Conservation (phyloP, 2,797 vertebrate species). For the Danio tinwini region DNA sequence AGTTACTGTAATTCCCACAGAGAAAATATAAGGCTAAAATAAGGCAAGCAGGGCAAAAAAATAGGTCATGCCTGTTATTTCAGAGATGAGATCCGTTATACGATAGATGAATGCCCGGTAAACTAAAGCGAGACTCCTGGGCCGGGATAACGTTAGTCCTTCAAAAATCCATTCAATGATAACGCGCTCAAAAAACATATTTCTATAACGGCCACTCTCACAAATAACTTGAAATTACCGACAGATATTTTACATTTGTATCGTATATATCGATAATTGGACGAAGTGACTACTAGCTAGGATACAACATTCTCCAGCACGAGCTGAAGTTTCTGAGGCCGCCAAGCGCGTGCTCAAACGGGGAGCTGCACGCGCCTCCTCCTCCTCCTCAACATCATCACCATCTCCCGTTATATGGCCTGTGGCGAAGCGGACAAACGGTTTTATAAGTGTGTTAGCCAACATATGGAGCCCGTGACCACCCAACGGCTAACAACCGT, state of each 20-base stretch:
- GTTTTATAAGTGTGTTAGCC: background rate
- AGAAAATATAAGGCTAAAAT: background rate
- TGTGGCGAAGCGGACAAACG: background rate
- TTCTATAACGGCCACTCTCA: background rate
- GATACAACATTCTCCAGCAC: background rate
- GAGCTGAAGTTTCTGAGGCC: conserved; percentile 43
- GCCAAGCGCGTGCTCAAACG: conserved; percentile 38
- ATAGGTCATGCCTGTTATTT: conserved; percentile 26
- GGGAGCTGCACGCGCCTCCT: conserved; percentile 45
- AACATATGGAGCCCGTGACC: background rate
- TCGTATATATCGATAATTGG: background rate
- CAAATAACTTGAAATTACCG: background rate
- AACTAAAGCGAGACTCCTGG: conserved; percentile 20
- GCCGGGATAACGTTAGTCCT: conserved; percentile 3
- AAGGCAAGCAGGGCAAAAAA: conserved; percentile 17
- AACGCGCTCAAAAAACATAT: background rate
- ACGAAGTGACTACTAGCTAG: background rate
- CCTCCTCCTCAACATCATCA: conserved; percentile 35
- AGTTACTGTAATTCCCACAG: conserved; percentile 13
- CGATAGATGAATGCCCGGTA: background rate
- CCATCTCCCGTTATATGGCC: conserved; percentile 22
- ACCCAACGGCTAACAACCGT: background rate
- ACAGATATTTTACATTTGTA: background rate
- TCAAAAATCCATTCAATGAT: conserved; percentile 22
- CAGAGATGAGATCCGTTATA: conserved; percentile 3